Evolutionary conservation across 1,140 invertebrate species (phyloP).

Genomic region (Penaeus indicus): DNA sequence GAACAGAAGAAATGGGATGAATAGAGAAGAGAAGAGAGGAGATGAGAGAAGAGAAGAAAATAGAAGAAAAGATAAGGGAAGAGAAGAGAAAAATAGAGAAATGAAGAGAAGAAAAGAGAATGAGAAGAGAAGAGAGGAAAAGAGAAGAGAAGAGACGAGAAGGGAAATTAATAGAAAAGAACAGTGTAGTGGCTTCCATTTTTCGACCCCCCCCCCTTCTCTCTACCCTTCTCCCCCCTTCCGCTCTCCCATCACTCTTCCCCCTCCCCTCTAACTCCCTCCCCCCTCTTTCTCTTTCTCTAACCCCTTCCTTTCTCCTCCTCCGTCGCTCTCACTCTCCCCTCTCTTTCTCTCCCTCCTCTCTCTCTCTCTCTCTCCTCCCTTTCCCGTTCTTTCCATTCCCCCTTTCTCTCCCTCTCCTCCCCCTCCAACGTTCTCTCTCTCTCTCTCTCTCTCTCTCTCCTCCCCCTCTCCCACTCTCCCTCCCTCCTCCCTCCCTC

Average conservation of each 20-base stretch:
- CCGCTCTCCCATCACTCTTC: background rate
- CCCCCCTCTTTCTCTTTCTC: slow-evolving; percentile 10
- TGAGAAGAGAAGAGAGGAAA: background rate
- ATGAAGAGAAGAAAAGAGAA: background rate
- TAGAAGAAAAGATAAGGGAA: no score
- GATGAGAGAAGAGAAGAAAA: no score
- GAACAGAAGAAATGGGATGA: background rate
- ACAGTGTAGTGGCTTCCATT: no score
- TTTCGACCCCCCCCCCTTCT: no score
- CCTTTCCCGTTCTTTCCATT: background rate
- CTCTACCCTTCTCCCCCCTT: no score
- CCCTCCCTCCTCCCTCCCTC: background rate
- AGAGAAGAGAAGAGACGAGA: background rate
- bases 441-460: slow-evolving; percentile 13
- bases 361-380: no score
- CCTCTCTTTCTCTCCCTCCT: background rate
- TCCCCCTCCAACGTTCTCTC: background rate
- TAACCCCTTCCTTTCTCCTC: background rate
- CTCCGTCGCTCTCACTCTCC: background rate
- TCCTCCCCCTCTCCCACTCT: background rate
- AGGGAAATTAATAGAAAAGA: no score
- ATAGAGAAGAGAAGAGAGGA: no score
- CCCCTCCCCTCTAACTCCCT: no score
- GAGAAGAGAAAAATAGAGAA: background rate
- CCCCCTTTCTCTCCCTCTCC: background rate